Base-by-base conservation (phyloP, 1,140 invertebrate species). In the Dendrolimus punctatus region DNA sequence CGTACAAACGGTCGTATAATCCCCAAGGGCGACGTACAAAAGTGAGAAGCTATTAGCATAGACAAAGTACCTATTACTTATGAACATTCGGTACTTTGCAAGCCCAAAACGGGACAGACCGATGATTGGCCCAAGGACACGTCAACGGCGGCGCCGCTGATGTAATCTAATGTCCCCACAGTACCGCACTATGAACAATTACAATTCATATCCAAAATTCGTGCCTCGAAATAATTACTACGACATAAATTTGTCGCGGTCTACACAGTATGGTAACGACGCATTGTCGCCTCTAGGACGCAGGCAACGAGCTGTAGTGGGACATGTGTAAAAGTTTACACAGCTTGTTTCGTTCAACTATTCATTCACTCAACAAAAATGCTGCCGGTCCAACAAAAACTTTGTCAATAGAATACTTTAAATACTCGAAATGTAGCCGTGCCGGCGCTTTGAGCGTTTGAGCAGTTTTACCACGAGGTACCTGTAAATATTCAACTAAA, bases 21-120 rank as follows among this genome's bases (percentile, higher is more conserved):
- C 73, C 66, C 74, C 70, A 80, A 84, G 76, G 80, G 70, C 79
- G 67, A 54, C 49, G 75, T 70, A 84, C 82, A 85, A 85, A 82
- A 73, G 76, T 66, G 66, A 62, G 75, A 80, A 67, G 70, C 69
- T 66, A 79, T 83, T 85, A 80, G 80, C 69, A 82, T 82, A 60
- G 65, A 62, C 58, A 60, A 60, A 71, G 60, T 71, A 63, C 55
- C 48, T 55, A 58, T 57, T 60, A 64, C 48, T 60, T 62, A 59
- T 58, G 63, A 62, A 74, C 64, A 80, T 80, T 80, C 70, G 70
- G 71, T 60, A 71, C 82, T 84, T 85, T 78, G 69, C 73, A 84
- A 80, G 71, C 65, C 79, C 68, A 67, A 79, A 79, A 71, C 66
- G 63, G 67, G 61, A 53, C 53, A 51, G 48, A 47, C 48, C 51